Evolutionary conservation across 2,113 vertebrate species (phyloP).

Genomic region (Vicugna pacos): DNA sequence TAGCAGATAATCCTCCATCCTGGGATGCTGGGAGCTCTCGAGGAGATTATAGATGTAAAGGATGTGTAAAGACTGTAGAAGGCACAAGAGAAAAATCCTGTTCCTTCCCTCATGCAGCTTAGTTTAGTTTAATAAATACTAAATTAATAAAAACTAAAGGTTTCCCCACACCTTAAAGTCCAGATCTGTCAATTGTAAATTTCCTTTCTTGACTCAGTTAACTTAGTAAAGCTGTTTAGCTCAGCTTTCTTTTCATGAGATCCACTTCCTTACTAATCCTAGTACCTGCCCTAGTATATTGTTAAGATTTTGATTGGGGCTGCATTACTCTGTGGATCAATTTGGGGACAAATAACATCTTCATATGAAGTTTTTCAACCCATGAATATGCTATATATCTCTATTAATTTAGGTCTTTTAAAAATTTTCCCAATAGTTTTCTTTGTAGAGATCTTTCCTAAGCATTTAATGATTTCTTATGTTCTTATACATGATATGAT

Average conservation of each 20-base stretch:
- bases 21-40: neutral
- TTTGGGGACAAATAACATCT: neutral
- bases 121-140: neutral
- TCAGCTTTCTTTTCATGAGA: neutral
- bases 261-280: neutral
- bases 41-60: neutral
- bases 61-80: neutral
- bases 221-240: neutral
- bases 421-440: neutral
- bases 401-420: neutral
- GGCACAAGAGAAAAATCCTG: neutral
- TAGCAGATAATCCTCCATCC: neutral
- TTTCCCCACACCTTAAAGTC: neutral
- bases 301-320: neutral
- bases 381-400: neutral
- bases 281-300: neutral
- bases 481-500: neutral
- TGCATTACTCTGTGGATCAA: neutral
- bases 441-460: neutral
- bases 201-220: neutral
- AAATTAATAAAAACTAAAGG: no score
- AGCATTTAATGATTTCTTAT: constrained; percentile 5
- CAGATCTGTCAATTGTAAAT: neutral
- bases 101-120: neutral
- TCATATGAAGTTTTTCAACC: neutral